Percentiles rank a stretch among this genome's conserved stretches.
Conservation (phyloP, 2,797 vertebrate species). For the Gymnopithys bicolor region DNA sequence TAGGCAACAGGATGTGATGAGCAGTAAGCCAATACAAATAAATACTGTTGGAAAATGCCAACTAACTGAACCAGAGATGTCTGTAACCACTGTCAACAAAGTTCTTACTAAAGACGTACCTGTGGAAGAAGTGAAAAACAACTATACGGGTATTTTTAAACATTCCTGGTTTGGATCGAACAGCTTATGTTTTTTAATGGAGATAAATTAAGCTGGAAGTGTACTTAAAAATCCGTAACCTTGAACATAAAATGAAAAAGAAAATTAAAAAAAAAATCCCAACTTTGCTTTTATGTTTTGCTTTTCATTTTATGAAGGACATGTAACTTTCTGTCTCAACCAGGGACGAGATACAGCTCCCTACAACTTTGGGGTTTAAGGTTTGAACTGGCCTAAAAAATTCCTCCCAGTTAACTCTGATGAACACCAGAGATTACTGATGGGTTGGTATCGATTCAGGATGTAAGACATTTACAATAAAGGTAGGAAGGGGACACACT, state of each 20-base stretch:
- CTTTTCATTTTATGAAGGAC: not conserved
- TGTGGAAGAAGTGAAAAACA: not conserved
- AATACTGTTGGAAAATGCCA: not conserved
- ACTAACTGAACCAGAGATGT: not conserved
- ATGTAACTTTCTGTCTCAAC: not conserved
- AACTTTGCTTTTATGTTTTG: not conserved
- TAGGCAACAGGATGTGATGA: not conserved
- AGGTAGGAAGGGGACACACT: not conserved
- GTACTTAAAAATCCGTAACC: not conserved
- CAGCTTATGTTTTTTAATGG: rapidly evolving
- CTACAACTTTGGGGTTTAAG: not conserved
- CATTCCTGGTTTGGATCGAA: not conserved
- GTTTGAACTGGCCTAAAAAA: not conserved
- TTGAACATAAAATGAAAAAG: not conserved
- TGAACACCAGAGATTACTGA: not conserved
- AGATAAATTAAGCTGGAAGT: not conserved
- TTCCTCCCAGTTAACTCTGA: not conserved
- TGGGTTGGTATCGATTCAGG: not conserved
- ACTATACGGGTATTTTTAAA: not conserved
- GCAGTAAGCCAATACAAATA: not conserved
- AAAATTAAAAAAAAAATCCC: not conserved
- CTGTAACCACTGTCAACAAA: not conserved
- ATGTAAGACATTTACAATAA: not conserved
- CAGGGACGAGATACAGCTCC: not conserved
- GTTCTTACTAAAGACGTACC: not conserved